phyloP scores from a whole-genome alignment of 53 echinoderm and acorn worm species.

The Patiria pectinifera region DNA sequence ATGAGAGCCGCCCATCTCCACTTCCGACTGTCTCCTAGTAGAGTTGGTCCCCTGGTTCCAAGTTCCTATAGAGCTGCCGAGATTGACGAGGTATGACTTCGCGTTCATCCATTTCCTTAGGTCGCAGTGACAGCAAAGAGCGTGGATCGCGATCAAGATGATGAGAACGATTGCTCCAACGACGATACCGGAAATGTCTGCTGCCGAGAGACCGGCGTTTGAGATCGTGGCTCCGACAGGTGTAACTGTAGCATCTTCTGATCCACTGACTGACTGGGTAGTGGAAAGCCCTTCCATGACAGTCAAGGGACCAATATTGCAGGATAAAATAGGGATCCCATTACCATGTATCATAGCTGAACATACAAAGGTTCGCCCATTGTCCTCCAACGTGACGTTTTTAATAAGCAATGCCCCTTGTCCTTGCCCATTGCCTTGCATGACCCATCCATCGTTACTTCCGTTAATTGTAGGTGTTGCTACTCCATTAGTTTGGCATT shows the following conservation, averaged over 20 bases:
- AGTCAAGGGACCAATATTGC: no score
- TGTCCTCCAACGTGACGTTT: background rate
- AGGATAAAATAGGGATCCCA: no score
- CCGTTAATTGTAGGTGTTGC: background rate
- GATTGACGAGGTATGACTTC: background rate
- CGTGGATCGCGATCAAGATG: background rate
- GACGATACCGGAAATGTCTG: background rate
- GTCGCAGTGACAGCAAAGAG: constrained; percentile 4
- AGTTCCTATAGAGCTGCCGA: background rate
- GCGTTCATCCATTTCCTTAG: constrained; percentile 1
- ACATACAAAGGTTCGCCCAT: background rate
- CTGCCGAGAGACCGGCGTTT: background rate
- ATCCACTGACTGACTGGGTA: no score
- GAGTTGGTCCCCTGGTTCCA: no score
- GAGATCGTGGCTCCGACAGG: background rate
- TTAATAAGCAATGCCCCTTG: background rate
- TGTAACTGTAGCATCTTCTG: no score
- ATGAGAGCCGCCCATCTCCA: background rate
- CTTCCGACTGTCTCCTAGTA: background rate
- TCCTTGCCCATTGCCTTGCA: background rate
- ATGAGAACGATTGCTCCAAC: background rate
- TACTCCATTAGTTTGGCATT: background rate
- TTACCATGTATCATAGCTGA: background rate
- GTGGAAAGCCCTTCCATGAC: no score
- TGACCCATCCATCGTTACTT: background rate